Percentiles rank a stretch among this genome's conserved stretches.
These are phyloP conservation scores for Sciurus niger DNA, from an alignment of 2,113 vertebrate genomes.

Conservation along the genomic window DNA sequence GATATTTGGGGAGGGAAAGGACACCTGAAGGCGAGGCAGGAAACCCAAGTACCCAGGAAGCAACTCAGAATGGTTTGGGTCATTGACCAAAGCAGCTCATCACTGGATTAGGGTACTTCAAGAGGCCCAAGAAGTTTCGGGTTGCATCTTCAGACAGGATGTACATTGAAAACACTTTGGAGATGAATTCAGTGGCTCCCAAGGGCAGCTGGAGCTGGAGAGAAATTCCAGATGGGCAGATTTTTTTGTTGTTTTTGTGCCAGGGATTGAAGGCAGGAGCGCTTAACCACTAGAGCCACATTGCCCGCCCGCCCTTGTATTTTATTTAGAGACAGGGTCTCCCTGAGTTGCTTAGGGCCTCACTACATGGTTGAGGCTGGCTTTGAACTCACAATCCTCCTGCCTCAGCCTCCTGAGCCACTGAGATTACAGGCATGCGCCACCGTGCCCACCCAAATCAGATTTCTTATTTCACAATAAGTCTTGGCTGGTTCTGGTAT, in stretches of 20 bases:
- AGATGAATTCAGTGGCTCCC: background rate
- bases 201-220: background rate
- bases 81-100: background rate
- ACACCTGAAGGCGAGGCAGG: no score
- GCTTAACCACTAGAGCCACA: no score
- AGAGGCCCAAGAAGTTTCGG: background rate
- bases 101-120: background rate
- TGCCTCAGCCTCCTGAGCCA: no score
- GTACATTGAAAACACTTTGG: background rate
- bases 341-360: no score
- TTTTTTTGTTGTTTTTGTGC: no score
- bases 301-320: no score
- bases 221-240: background rate
- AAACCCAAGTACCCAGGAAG: background rate
- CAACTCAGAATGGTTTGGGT: background rate
- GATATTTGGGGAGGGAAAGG: rapidly evolving
- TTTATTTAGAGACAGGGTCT: no score
- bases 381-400: no score
- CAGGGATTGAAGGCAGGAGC: no score
- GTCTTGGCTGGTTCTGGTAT: background rate
- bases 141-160: background rate
- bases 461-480: background rate
- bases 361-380: no score
- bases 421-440: no score
- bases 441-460: no score